phyloP scores from a whole-genome alignment of 1,140 invertebrate genomes.

The Camponotus floridanus region DNA sequence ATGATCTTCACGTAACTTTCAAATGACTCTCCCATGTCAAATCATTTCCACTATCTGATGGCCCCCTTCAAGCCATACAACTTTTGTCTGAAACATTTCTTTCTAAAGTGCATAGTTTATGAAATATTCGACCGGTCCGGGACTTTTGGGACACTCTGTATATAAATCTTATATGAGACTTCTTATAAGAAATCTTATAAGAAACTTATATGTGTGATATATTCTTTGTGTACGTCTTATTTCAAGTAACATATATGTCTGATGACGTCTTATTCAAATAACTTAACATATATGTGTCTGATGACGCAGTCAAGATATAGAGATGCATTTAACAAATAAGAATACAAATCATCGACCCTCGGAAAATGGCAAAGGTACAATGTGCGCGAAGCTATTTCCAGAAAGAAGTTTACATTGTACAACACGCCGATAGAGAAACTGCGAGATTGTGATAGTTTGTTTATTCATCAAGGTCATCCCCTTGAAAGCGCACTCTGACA shows the following conservation, averaged over 20 bases:
- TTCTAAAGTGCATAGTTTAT: too few relatives aligned
- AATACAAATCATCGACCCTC: not conserved
- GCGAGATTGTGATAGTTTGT: not conserved
- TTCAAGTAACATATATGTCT: slow-evolving; percentile 1
- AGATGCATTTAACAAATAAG: not conserved
- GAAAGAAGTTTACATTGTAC: not conserved
- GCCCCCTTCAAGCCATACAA: too few relatives aligned
- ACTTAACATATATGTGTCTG: not conserved
- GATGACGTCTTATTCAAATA: slow-evolving; percentile 32
- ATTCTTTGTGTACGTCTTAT: not conserved
- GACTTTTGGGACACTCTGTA: too few relatives aligned
- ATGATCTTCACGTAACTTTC: too few relatives aligned
- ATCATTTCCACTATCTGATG: too few relatives aligned
- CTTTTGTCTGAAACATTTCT: too few relatives aligned
- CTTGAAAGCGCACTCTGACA: not conserved
- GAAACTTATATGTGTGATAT: not conserved
- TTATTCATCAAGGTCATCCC: slow-evolving; percentile 9
- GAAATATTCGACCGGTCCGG: too few relatives aligned
- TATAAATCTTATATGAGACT: too few relatives aligned
- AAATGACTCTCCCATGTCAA: too few relatives aligned
- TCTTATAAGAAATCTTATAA: too few relatives aligned
- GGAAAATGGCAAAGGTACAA: not conserved
- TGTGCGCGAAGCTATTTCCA: not conserved
- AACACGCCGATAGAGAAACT: not conserved
- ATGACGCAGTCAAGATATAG: not conserved